Base-by-base conservation (phyloP, 2,888 invertebrate species). In the Drosophila kokeensis region DNA sequence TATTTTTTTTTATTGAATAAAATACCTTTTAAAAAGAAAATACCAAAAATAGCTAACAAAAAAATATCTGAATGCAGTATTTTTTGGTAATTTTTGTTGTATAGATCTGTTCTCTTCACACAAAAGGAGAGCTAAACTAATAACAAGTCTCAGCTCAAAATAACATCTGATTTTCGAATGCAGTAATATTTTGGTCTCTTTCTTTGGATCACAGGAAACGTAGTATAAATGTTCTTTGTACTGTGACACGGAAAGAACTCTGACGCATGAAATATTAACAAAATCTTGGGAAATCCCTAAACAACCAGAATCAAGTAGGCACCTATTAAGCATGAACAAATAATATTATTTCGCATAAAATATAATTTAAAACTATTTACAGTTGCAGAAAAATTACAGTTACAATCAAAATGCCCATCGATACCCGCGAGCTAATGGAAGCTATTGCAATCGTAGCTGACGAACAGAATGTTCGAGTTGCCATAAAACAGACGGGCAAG, bases 371-470 rank as follows among this genome's bases (percentile, higher is more conserved):
- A 24, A 11, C 13, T 48, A 21, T 40, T 50, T 29, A 29, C 36
- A 54, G n/a, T 10, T 24, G 30, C 1, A 29, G 3, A n/a, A 55
- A 13, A 21, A 8, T 24, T 18, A 2, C 10, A n/a, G 6, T 18
- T 18, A 4, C 8, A 24, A 18, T 38, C 38, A 82, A 82, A 76
- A 93, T 93, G 93, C 92, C 92, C 2, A 78, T 93, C 5, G 87
- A 93, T 69, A 88, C 87, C 11, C 81, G 87, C 38, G 93, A 93
- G 67, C 67, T 93, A n/a, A 85, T 93, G 68, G 79, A 90, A 54
- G 93, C 92, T 7, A 82, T 93, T 60, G 88, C 93, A 13, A 87
- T 93, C 8, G 69, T 93, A 36, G 87, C 92, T 0, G 90, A 93
- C 49, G 90, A 93, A n/a, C 82, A 76, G n/a, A 90, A 93, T 69